Evolutionary conservation across 2,888 invertebrate genomes (phyloP).

Genomic region (Troides aeacus): DNA sequence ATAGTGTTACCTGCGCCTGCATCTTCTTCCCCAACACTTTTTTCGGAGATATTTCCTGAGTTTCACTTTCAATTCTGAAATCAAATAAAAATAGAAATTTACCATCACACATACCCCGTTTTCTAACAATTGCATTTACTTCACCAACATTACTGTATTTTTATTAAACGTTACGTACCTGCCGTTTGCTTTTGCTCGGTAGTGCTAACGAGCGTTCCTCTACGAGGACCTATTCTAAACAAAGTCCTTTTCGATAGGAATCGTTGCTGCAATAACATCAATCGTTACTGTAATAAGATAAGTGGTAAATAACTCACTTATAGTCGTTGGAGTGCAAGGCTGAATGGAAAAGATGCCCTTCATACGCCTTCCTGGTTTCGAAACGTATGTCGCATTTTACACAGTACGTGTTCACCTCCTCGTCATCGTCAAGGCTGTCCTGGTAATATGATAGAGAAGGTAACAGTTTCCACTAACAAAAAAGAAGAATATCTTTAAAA

Average conservation of each 20-base stretch:
- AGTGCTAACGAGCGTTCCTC: no score
- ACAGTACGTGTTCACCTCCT: slow-evolving; percentile 58
- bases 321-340: slow-evolving; percentile 52
- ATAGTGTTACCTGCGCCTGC: slow-evolving; percentile 47
- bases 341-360: slow-evolving; percentile 65
- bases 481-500: no score
- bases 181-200: no score
- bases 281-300: no score
- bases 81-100: background rate
- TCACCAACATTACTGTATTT: no score
- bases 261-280: no score
- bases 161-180: no score
- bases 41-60: slow-evolving; percentile 37
- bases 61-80: slow-evolving; percentile 41
- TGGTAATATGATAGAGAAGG: slow-evolving; percentile 29
- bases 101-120: background rate
- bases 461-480: no score
- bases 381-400: slow-evolving; percentile 60
- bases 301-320: slow-evolving; percentile 39
- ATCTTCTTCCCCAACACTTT: slow-evolving; percentile 57
- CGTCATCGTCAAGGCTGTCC: slow-evolving; percentile 60
- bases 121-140: no score
- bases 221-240: no score
- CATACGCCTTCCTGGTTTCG: slow-evolving; percentile 59
- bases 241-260: no score